Conservation (phyloP, 2,888 invertebrate genomes). For the Hyposoter didymator region DNA sequence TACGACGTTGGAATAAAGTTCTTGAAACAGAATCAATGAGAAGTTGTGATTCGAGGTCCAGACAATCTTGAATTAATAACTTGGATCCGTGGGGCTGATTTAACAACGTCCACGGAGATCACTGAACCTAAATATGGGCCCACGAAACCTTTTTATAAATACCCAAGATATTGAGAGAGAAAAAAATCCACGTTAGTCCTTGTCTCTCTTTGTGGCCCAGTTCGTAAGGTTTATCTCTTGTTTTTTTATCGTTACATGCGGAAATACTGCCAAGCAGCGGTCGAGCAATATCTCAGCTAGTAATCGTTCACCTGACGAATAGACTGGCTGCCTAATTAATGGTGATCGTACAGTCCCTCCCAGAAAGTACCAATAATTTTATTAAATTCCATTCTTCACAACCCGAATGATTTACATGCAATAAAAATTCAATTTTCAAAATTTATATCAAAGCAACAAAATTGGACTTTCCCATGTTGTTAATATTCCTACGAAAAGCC, state of each 20-base stretch:
- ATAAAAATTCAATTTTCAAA: background rate
- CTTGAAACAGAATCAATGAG: background rate
- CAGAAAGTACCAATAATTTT: background rate
- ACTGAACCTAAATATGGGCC: constrained; percentile 49
- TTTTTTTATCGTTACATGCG: constrained; percentile 75
- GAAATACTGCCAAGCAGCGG: constrained; percentile 76
- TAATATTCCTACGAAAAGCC: background rate
- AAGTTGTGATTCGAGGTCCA: constrained; percentile 13
- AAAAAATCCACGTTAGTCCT: constrained; percentile 43
- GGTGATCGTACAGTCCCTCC: constrained; percentile 24
- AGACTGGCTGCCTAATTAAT: constrained; percentile 70
- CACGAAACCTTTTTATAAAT: constrained; percentile 74
- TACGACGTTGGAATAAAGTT: background rate
- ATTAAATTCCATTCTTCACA: background rate
- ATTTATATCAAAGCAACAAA: background rate
- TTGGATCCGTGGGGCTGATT: constrained; percentile 9
- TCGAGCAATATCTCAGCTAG: constrained; percentile 67
- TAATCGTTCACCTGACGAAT: constrained; percentile 73
- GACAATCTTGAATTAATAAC: constrained; percentile 32
- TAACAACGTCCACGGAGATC: constrained; percentile 47
- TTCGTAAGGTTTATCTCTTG: constrained; percentile 75
- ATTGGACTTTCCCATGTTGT: background rate
- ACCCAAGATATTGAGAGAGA: constrained; percentile 68
- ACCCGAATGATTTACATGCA: background rate
- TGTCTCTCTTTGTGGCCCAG: constrained; percentile 73